phyloP scores from a whole-genome alignment of 2,113 vertebrate genomes.

The Silurus glanis region DNA sequence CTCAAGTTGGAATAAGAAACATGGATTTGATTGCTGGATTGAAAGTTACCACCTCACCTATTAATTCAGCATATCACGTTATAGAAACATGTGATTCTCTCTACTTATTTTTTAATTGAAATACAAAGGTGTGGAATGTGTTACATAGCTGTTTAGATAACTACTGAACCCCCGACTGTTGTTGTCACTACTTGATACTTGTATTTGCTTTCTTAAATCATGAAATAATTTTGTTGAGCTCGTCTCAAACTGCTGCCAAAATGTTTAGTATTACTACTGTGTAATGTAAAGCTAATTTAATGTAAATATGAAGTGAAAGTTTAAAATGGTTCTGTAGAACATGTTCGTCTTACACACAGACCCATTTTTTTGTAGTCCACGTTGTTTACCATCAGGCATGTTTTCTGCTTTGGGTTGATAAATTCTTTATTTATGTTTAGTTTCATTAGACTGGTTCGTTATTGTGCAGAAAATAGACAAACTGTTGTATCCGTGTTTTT shows the following conservation, averaged over 20 bases:
- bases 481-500: not conserved
- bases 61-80: not conserved
- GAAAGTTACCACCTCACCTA: not conserved
- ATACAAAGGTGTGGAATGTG: not conserved
- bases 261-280: not conserved
- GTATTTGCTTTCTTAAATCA: not conserved
- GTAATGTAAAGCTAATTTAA: not conserved
- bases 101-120: not conserved
- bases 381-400: not conserved
- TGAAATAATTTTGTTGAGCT: not conserved
- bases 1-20: not conserved
- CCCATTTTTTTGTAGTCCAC: not conserved
- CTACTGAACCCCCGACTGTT: not conserved
- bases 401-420: not conserved
- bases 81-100: not conserved
- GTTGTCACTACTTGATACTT: not conserved
- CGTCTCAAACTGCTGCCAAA: conserved; percentile 19
- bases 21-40: not conserved
- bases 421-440: not conserved
- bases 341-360: not conserved
- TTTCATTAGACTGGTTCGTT: not conserved
- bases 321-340: not conserved
- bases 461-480: not conserved
- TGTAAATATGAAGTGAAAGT: not conserved
- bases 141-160: not conserved